These are phyloP conservation scores for Dioctria linearis DNA, from an alignment of 2,888 invertebrate species.

Conservation along the genomic window DNA sequence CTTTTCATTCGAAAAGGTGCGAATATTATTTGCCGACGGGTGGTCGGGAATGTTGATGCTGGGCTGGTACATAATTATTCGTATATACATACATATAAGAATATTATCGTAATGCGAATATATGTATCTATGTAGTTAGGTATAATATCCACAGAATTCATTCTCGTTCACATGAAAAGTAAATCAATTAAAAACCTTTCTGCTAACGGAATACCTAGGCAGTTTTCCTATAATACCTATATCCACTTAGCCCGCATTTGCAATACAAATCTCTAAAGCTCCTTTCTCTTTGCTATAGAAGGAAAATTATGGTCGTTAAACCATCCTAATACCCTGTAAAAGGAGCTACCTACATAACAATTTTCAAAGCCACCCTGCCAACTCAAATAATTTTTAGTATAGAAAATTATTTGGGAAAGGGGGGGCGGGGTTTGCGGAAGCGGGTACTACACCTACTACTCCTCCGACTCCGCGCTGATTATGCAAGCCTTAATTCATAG, in stretches of 20 bases:
- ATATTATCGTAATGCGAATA: too few relatives aligned
- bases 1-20: too few relatives aligned
- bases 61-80: too few relatives aligned
- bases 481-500: slow-evolving; percentile 42
- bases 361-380: slow-evolving; percentile 26
- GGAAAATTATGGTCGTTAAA: slow-evolving; percentile 10
- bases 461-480: not conserved
- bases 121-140: too few relatives aligned
- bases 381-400: slow-evolving; percentile 30
- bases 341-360: slow-evolving; percentile 9
- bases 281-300: not conserved
- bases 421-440: slow-evolving; percentile 16
- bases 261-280: slow-evolving; percentile 19
- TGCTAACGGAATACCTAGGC: not conserved
- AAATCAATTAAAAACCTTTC: slow-evolving; percentile 42
- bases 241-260: slow-evolving; percentile 19
- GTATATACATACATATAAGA: too few relatives aligned
- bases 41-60: too few relatives aligned
- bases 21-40: too few relatives aligned
- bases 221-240: not conserved
- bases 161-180: slow-evolving; percentile 1
- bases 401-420: too few relatives aligned
- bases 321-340: slow-evolving; percentile 26
- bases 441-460: too few relatives aligned
- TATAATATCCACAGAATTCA: too few relatives aligned